These are phyloP conservation scores for Meandrusa payeni DNA, from an alignment of 2,888 invertebrate genomes.

Conservation along the genomic window DNA sequence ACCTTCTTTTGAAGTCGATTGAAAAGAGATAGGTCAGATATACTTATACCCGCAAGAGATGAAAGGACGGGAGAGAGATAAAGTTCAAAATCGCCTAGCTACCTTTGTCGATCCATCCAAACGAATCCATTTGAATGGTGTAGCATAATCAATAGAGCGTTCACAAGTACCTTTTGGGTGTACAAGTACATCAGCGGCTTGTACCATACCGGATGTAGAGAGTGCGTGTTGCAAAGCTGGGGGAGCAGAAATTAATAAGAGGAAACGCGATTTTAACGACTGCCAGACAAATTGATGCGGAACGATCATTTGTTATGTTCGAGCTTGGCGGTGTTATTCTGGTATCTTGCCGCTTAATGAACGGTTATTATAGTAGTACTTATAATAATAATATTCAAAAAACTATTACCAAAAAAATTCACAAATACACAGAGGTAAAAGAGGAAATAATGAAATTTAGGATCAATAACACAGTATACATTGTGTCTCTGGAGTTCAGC, in stretches of 20 bases:
- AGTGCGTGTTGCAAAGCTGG: slow-evolving; percentile 42
- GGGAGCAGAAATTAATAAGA: slow-evolving; percentile 56
- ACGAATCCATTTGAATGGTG: slow-evolving; percentile 11
- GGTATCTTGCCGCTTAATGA: no score
- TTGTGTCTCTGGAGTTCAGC: no score
- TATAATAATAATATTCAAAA: no score
- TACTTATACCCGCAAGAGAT: no score
- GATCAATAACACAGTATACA: no score
- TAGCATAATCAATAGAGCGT: slow-evolving; percentile 48
- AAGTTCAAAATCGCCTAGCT: background rate
- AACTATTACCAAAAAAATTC: no score
- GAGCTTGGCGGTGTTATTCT: slow-evolving; percentile 47
- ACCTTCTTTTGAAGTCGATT: no score
- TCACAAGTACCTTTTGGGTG: slow-evolving; percentile 48
- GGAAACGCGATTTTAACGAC: slow-evolving; percentile 40
- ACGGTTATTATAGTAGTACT: no score
- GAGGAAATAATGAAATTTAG: no score
- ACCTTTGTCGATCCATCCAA: background rate
- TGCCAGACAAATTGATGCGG: slow-evolving; percentile 58
- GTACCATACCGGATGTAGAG: slow-evolving; percentile 42
- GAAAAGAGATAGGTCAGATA: no score
- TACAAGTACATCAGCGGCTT: slow-evolving; percentile 45
- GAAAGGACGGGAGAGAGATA: no score
- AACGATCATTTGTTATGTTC: slow-evolving; percentile 68
- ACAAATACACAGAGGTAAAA: no score